Conservation (phyloP, 2,888 invertebrate species). For the Leptopilina myrica region DNA sequence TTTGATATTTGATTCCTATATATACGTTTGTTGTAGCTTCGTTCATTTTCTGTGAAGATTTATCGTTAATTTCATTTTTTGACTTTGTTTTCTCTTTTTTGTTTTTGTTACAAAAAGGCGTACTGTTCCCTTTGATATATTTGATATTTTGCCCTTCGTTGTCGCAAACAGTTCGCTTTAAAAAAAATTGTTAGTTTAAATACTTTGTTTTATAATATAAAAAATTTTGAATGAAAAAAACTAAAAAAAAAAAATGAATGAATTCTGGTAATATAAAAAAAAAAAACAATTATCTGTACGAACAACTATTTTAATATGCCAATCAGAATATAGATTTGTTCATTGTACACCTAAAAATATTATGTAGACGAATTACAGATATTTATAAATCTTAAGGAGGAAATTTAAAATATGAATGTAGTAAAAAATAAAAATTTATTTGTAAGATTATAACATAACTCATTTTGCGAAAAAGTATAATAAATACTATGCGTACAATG, state of each 20-base stretch:
- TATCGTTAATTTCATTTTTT: no score
- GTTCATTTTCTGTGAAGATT: not conserved
- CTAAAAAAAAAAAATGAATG: no score
- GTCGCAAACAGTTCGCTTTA: no score
- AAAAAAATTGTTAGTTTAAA: no score
- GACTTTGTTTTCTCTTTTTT: no score
- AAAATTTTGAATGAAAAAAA: no score
- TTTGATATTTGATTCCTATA: slow-evolving; percentile 4
- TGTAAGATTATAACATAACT: slow-evolving; percentile 68
- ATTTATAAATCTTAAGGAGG: slow-evolving; percentile 54
- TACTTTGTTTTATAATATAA: no score
- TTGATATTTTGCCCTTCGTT: no score
- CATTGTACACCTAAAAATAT: slow-evolving; percentile 44
- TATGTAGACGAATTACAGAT: slow-evolving; percentile 50
- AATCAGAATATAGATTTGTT: slow-evolving; percentile 35
- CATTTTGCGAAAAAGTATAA: slow-evolving; percentile 64
- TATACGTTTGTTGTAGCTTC: not conserved
- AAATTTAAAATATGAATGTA: slow-evolving; percentile 52
- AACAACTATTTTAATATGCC: slow-evolving; percentile 50
- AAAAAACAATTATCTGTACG: slow-evolving; percentile 13
- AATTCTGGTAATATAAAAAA: slow-evolving; percentile 18
- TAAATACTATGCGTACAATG: slow-evolving; percentile 59
- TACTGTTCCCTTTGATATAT: no score
- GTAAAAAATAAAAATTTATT: slow-evolving; percentile 51
- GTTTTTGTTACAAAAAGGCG: no score